A percentile compares a stretch with the other conserved stretches of the same genome.
These are phyloP conservation scores for Neoarius graeffei DNA, from an alignment of 2,113 vertebrate genomes.

Conservation along the genomic window DNA sequence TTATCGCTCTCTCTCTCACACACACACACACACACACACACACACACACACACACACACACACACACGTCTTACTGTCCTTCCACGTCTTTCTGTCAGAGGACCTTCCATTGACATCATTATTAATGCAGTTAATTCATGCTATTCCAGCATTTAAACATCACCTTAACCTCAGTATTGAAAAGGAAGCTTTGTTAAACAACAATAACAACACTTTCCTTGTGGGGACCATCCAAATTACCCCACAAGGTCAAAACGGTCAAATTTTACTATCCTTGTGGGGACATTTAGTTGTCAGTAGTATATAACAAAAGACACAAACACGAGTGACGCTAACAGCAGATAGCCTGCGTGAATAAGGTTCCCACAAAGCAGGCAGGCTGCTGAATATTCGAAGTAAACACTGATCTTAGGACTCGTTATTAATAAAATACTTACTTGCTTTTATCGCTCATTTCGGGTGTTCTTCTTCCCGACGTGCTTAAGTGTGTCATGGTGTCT, in stretches of 20 bases:
- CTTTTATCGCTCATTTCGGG: conserved; percentile 72
- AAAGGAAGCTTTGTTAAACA: too few relatives aligned
- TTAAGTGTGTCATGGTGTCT: conserved; percentile 2
- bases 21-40: background rate
- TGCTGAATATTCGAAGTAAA: background rate
- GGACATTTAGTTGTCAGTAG: too few relatives aligned
- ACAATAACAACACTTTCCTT: too few relatives aligned
- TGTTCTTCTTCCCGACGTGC: background rate
- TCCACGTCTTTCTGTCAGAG: too few relatives aligned
- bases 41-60: background rate
- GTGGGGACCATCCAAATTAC: too few relatives aligned
- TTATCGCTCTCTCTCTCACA: background rate
- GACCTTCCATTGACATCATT: too few relatives aligned
- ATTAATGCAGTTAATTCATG: too few relatives aligned
- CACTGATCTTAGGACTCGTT: too few relatives aligned
- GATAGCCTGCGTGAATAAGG: background rate
- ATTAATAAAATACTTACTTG: conserved; percentile 69
- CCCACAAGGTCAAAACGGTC: too few relatives aligned
- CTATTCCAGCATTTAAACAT: too few relatives aligned
- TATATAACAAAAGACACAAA: background rate
- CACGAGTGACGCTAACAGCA: background rate
- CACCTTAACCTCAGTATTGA: too few relatives aligned
- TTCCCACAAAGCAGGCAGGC: background rate
- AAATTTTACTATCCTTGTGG: too few relatives aligned
- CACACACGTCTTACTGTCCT: background rate